Evolutionary conservation across 2,888 invertebrate species (phyloP).

Genomic region (Plagodis pulveraria): DNA sequence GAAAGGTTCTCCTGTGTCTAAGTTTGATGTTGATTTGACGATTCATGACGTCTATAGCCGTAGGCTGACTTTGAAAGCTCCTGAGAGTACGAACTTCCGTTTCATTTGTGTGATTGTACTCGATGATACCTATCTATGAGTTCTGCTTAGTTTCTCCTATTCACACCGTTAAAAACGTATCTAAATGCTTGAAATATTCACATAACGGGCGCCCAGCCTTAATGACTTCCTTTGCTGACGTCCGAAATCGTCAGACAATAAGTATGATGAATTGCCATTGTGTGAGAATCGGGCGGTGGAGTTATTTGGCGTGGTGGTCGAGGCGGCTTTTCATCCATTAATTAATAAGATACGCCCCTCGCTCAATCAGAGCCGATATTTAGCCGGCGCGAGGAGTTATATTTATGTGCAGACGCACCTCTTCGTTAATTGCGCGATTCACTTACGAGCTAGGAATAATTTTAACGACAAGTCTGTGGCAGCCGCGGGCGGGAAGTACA

Average conservation of each 20-base stretch:
- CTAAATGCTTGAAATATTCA: conserved; percentile 63
- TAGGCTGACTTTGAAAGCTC: conserved; percentile 50
- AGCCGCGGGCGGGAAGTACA: conserved; percentile 39
- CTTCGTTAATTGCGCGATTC: conserved; percentile 76
- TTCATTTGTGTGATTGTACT: conserved; percentile 45
- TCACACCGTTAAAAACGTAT: conserved; percentile 60
- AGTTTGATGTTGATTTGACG: conserved; percentile 56
- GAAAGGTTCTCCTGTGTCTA: conserved; percentile 63
- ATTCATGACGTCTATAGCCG: conserved; percentile 48
- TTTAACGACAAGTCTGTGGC: conserved; percentile 62
- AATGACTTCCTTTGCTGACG: conserved; percentile 81
- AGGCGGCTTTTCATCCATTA: conserved; percentile 76
- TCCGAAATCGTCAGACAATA: conserved; percentile 79
- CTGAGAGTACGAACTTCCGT: conserved; percentile 49
- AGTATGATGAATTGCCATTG: conserved; percentile 79
- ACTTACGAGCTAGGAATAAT: conserved; percentile 66
- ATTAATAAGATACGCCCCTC: conserved; percentile 79
- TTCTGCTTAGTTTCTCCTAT: conserved; percentile 54
- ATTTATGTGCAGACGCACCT: conserved; percentile 74
- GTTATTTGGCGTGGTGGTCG: conserved; percentile 70
- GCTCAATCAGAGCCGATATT: conserved; percentile 74
- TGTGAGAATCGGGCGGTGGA: conserved; percentile 72
- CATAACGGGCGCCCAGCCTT: conserved; percentile 61
- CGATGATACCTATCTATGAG: conserved; percentile 40
- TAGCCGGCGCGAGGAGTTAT: conserved; percentile 64